These are phyloP conservation scores for Trachemys scripta DNA, from an alignment of 2,113 vertebrate species.

Conservation along the genomic window DNA sequence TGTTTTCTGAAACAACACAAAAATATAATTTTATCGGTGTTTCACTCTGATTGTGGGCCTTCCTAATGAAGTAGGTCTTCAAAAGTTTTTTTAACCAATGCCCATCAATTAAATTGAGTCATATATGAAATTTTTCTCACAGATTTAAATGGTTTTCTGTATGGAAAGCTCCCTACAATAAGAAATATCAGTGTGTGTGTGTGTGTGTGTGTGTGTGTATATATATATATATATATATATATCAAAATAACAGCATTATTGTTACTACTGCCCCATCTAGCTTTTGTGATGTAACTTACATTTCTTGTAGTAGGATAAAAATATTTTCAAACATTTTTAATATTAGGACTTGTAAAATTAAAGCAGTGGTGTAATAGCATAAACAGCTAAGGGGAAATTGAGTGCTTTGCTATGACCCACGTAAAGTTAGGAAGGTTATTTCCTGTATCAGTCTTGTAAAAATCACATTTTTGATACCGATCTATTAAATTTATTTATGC, in stretches of 20 bases:
- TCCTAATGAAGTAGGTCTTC: neutral
- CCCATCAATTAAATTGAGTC: neutral
- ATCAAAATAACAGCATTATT: neutral
- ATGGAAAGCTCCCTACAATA: neutral
- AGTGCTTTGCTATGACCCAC: neutral
- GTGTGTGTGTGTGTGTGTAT: no score
- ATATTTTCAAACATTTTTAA: neutral
- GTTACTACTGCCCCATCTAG: neutral
- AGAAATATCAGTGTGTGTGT: neutral
- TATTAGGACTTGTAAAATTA: neutral
- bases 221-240: neutral
- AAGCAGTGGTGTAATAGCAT: neutral
- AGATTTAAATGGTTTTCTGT: neutral
- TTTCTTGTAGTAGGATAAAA: neutral
- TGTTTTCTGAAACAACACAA: neutral
- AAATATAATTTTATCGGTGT: neutral
- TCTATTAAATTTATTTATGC: neutral
- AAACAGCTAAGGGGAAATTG: neutral
- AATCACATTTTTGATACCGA: neutral
- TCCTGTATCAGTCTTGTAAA: neutral
- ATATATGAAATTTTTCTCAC: neutral
- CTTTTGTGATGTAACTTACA: neutral
- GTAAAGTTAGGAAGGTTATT: neutral
- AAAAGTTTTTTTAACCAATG: neutral
- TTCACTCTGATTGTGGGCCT: no score